Base-by-base conservation (phyloP, 2,797 vertebrate genomes). In the Toxotes lorentzi region DNA sequence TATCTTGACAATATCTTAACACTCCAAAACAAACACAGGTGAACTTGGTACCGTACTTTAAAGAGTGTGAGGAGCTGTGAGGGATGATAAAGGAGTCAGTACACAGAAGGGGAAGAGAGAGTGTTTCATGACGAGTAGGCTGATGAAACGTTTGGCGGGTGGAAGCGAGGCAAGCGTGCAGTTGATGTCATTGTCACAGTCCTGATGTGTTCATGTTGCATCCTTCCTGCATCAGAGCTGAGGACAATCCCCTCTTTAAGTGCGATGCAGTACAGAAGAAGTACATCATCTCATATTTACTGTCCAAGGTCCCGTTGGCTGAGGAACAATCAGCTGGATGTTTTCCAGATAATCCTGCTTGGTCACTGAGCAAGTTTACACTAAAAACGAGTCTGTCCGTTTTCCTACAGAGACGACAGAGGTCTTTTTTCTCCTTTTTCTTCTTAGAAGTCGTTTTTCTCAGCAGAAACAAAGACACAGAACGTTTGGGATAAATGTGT, bases 1-100 rank as follows among this genome's bases (percentile, higher is more conserved):
- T 81, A 82, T 89, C 83, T 47, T 0, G 0, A 59, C 74, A 14
- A 50, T 0, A 50, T 82, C 80, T 71, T 0, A 23, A 47, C n/a
- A 5, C 34, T 66, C 8, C 32, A 32, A 60, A 50, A 73, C 65
- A 88, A 87, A 86, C 76, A 63, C 62, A 45, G 65, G 17, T 63
- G 76, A 70, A 69, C 59, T 53, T 27, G 30, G 53, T 34, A 27
- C 65, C 4, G 1, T 2, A 17, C 68, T 34, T 78, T 57, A 82
- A 74, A 81, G 72, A 63, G 47, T 0, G 1, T 0, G 24, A 70
- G 54, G n/a, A 59, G 68, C 54, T 41, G 38, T 9, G 40, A 62
- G 24, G 45, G 2, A 5, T 64, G 27, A 73, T 70, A 54, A 73
- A 48, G n/a, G 34, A 0, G 0, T 59, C 35, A 59, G 13, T 76